Conservation (phyloP, 2,888 invertebrate genomes). For the Perdita meconis region DNA sequence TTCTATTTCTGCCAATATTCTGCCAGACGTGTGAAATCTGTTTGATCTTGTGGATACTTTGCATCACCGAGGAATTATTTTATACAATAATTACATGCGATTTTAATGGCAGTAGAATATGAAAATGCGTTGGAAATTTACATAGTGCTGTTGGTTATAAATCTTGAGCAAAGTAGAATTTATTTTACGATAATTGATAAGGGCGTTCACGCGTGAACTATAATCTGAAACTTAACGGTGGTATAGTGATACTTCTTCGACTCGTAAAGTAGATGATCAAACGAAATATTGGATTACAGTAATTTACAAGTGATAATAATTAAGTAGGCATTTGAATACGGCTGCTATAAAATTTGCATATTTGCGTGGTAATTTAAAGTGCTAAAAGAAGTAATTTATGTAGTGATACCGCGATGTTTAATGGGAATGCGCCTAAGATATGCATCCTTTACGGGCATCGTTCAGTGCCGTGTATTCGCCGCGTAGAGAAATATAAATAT, state of each 20-base stretch:
- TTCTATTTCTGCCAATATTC: conserved; percentile 5
- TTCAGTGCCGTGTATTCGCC: conserved; percentile 4
- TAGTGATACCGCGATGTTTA: conserved; percentile 38
- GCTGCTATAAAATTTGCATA: conserved; percentile 36
- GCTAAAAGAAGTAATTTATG: conserved; percentile 32
- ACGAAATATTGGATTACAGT: neutral
- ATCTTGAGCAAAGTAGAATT: neutral
- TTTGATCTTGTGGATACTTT: too few species aligned
- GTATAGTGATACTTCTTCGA: neutral
- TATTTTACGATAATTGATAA: neutral
- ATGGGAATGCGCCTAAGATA: conserved; percentile 28
- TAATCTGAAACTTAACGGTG: neutral
- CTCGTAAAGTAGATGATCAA: neutral
- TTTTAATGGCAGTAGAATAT: too few species aligned
- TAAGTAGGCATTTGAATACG: conserved; percentile 26
- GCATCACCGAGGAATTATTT: too few species aligned
- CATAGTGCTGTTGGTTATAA: neutral
- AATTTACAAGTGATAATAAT: conserved; percentile 26
- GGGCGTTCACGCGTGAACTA: neutral
- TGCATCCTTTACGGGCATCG: conserved; percentile 14
- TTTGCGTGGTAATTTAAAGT: conserved; percentile 31
- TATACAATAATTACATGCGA: too few species aligned
- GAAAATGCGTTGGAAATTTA: too few species aligned
- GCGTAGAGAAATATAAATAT: too few species aligned
- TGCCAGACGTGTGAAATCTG: too few species aligned